Evolutionary conservation across 37 sponge, comb jelly and placozoan genomes (phyloP).

Genomic region (Halichondria panicea): DNA sequence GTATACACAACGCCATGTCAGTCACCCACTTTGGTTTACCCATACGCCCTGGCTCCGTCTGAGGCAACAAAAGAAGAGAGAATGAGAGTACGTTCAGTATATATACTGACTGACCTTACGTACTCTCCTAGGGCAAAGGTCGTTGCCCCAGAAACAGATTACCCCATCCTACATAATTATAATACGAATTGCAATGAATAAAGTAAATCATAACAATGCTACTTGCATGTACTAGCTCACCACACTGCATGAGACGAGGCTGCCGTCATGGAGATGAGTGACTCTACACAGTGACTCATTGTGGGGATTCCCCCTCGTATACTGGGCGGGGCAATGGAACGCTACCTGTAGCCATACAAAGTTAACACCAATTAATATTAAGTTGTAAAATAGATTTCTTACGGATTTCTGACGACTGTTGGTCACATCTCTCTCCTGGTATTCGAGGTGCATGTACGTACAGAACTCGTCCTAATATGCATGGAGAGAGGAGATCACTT

Average conservation of each 20-base stretch:
- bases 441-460: conserved; percentile 84
- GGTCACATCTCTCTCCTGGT: conserved; percentile 71
- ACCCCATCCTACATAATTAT: conserved; percentile 53
- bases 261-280: conserved; percentile 44
- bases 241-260: conserved; percentile 68
- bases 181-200: too few species aligned
- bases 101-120: conserved; percentile 28
- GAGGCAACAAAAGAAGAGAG: not conserved
- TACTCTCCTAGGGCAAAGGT: conserved; percentile 39
- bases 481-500: not conserved
- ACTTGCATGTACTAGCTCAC: conserved; percentile 35
- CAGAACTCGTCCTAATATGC: conserved; percentile 81
- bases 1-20: conserved; percentile 77
- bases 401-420: conserved; percentile 43
- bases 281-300: conserved; percentile 60
- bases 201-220: too few species aligned
- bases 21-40: conserved; percentile 92
- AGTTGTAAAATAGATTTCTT: conserved; percentile 30
- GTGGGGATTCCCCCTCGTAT: conserved; percentile 38
- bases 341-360: conserved; percentile 37
- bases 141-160: conserved; percentile 48
- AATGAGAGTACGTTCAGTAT: not conserved
- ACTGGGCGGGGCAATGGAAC: conserved; percentile 48
- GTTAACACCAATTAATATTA: not conserved
- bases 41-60: conserved; percentile 43